Conservation (phyloP, 2,888 invertebrate genomes). For the Synergus japonicus region DNA sequence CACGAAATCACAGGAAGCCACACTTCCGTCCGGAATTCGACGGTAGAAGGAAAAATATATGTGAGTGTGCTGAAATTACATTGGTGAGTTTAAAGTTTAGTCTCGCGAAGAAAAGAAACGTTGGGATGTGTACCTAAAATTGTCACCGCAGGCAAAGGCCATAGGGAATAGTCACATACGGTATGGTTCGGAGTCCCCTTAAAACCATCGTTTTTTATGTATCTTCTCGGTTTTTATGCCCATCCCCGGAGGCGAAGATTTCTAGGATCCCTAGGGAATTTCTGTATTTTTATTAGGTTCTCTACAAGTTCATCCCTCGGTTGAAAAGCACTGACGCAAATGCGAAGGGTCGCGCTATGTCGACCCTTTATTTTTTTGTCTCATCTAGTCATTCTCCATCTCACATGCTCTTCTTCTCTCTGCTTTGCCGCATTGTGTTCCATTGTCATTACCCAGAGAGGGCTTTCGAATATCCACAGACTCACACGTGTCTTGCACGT, state of each 20-base stretch:
- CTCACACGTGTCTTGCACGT: constrained; percentile 35
- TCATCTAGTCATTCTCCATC: constrained; percentile 52
- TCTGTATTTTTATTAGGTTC: constrained; percentile 43
- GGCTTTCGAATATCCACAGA: constrained; percentile 37
- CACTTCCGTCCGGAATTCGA: neutral
- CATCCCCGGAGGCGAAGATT: constrained; percentile 13
- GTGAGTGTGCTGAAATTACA: neutral
- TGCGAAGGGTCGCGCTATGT: constrained; percentile 57
- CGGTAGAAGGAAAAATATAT: neutral
- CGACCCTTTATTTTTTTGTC: constrained; percentile 54
- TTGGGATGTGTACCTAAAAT: neutral
- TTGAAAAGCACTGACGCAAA: constrained; percentile 54
- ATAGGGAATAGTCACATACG: neutral
- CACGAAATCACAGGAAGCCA: constrained; percentile 12
- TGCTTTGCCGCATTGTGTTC: constrained; percentile 22
- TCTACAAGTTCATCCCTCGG: constrained; percentile 50
- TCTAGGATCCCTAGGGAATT: constrained; percentile 29
- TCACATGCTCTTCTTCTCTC: constrained; percentile 41
- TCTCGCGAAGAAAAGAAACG: neutral
- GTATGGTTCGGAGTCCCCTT: neutral
- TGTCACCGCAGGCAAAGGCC: neutral
- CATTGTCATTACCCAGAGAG: constrained; percentile 31
- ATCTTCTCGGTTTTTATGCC: neutral
- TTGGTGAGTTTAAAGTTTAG: neutral
- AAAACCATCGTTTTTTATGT: neutral